A percentile compares a stretch with the other conserved stretches of the same genome.
Conservation (phyloP, 2,797 vertebrate species). For the Alcedo quadribrachys region DNA sequence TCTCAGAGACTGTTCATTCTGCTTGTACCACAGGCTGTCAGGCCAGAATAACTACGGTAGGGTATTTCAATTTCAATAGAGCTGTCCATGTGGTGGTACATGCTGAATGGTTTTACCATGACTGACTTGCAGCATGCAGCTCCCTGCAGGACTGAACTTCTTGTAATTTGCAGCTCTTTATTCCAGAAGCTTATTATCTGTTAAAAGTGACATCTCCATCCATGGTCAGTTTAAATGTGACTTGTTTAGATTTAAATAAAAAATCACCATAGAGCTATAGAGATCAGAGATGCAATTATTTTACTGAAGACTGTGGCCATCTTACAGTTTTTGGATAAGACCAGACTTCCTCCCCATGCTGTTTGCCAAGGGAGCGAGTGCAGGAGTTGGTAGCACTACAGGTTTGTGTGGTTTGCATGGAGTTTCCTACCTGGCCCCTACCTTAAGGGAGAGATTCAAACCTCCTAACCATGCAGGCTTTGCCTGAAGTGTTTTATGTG, state of each 20-base stretch:
- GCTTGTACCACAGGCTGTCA: not conserved
- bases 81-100: not conserved
- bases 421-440: not conserved
- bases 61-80: accelerated
- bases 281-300: not conserved
- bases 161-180: not conserved
- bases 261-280: not conserved
- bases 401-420: not conserved
- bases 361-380: not conserved
- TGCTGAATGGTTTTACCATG: not conserved
- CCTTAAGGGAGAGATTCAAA: not conserved
- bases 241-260: not conserved
- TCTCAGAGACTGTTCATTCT: not conserved
- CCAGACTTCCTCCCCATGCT: accelerated
- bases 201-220: not conserved
- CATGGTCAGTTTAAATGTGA: not conserved
- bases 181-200: not conserved
- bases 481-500: not conserved
- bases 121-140: not conserved
- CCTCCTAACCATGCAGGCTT: not conserved
- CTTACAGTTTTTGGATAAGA: not conserved
- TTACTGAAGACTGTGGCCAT: not conserved
- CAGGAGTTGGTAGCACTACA: not conserved
- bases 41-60: not conserved
- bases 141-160: not conserved